Conservation (phyloP, 2,797 vertebrate species). For the Pseudomugil gertrudae region DNA sequence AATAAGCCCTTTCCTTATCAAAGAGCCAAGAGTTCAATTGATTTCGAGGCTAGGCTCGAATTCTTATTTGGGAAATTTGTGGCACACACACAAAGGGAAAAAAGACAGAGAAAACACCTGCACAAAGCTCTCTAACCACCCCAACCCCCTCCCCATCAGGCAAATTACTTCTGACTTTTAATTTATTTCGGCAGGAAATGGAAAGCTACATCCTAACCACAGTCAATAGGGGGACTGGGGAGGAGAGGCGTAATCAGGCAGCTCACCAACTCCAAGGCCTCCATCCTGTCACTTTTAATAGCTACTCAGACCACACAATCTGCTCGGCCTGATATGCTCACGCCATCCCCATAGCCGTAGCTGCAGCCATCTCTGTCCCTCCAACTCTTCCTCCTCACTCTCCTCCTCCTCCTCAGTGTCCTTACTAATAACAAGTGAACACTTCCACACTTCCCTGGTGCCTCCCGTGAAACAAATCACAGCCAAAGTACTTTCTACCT, state of each 20-base stretch:
- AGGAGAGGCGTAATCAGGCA: constrained; percentile 91
- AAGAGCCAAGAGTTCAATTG: constrained; percentile 92
- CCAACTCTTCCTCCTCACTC: constrained; percentile 31
- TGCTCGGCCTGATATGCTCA: constrained; percentile 87
- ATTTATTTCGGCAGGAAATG: constrained; percentile 99
- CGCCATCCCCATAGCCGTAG: constrained; percentile 82
- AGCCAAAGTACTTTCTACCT: constrained; percentile 54
- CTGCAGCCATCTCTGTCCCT: constrained; percentile 57
- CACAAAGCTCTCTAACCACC: constrained; percentile 54
- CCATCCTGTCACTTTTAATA: constrained; percentile 96
- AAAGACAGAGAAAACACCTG: constrained; percentile 87
- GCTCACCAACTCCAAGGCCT: constrained; percentile 87
- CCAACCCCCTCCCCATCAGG: constrained; percentile 85
- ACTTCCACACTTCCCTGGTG: constrained; percentile 64
- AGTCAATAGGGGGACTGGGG: constrained; percentile 92
- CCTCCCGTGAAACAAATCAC: constrained; percentile 64
- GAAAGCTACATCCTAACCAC: constrained; percentile 95
- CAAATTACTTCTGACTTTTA: constrained; percentile 99
- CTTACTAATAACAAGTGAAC: constrained; percentile 89
- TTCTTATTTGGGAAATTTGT: constrained; percentile 81
- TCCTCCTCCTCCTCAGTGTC: constrained; percentile 68
- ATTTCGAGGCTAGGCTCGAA: constrained; percentile 85
- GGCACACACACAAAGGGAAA: constrained; percentile 37
- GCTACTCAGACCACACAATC: constrained; percentile 92
- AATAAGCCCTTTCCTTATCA: constrained; percentile 92